These are phyloP conservation scores for Drosophila borealis DNA, from an alignment of 2,888 invertebrate genomes.

Conservation along the genomic window DNA sequence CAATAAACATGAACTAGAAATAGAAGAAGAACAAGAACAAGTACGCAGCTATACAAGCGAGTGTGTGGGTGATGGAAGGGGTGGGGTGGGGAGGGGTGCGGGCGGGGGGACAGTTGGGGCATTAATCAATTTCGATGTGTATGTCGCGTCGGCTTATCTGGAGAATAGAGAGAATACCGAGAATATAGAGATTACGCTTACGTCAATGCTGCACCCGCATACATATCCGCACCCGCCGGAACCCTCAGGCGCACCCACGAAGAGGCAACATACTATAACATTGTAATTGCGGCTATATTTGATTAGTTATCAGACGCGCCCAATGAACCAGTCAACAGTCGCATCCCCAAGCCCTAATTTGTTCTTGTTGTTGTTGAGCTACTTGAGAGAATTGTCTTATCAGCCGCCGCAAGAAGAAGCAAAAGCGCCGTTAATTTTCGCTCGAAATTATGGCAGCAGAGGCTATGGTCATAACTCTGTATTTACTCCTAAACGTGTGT, in stretches of 20 bases:
- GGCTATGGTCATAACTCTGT: not conserved
- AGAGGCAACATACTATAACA: not conserved
- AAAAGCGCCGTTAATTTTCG: conserved; percentile 21
- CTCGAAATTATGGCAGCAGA: conserved; percentile 14
- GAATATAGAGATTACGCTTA: conserved; percentile 30
- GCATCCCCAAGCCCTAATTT: not conserved
- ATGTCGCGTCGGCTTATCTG: conserved; percentile 42
- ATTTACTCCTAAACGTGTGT: not conserved
- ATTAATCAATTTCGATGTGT: conserved; percentile 53
- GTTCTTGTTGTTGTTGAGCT: not conserved
- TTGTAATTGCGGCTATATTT: conserved; percentile 26
- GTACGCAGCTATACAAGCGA: not conserved
- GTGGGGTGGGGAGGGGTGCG: not conserved
- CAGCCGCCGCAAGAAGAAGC: conserved; percentile 2
- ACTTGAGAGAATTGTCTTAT: conserved; percentile 26
- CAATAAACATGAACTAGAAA: conserved; percentile 22
- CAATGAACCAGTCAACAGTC: conserved; percentile 24
- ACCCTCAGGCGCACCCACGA: conserved; percentile 5
- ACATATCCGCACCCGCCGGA: conserved; percentile 5
- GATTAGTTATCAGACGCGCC: conserved; percentile 29
- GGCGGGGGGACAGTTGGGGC: not conserved
- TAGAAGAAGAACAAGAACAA: conserved; percentile 5
- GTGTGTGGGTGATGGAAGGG: not conserved
- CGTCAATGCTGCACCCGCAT: conserved; percentile 56
- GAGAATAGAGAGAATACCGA: not conserved